phyloP scores from a whole-genome alignment of 2,113 vertebrate genomes.

The Notarius quadriscutis region DNA sequence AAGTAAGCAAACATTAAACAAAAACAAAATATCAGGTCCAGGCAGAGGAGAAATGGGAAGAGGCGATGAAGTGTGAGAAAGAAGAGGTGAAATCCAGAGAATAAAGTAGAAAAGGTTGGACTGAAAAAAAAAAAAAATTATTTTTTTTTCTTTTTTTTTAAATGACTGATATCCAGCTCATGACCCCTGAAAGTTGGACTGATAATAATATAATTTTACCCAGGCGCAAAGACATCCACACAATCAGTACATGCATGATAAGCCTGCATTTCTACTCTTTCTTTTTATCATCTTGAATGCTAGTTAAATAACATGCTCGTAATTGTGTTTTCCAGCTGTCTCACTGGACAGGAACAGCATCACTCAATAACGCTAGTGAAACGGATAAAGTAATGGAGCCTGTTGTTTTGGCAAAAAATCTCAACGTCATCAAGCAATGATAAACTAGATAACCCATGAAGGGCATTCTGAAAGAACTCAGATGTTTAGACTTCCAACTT shows the following conservation, averaged over 20 bases:
- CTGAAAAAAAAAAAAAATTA: not conserved
- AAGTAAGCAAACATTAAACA: not conserved
- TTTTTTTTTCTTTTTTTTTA: no score
- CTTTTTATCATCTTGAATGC: not conserved
- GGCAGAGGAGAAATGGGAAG: not conserved
- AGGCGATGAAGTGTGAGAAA: constrained; percentile 5
- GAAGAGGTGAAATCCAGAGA: not conserved
- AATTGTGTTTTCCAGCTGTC: not conserved
- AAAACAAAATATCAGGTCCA: not conserved
- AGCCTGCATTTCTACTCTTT: not conserved
- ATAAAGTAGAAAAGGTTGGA: not conserved
- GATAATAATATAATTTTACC: not conserved
- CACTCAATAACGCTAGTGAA: not conserved
- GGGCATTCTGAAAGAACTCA: not conserved
- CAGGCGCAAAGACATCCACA: not conserved
- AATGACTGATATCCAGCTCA: not conserved
- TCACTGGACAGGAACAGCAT: not conserved
- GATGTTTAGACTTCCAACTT: not conserved
- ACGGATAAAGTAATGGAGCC: not conserved
- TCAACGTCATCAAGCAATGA: not conserved
- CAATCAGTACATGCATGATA: not conserved
- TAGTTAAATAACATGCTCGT: not conserved
- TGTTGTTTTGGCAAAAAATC: not conserved
- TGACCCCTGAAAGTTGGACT: not conserved
- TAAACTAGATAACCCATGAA: not conserved